Conservation (phyloP, 2,113 vertebrate species). For the Nannospalax galili region DNA sequence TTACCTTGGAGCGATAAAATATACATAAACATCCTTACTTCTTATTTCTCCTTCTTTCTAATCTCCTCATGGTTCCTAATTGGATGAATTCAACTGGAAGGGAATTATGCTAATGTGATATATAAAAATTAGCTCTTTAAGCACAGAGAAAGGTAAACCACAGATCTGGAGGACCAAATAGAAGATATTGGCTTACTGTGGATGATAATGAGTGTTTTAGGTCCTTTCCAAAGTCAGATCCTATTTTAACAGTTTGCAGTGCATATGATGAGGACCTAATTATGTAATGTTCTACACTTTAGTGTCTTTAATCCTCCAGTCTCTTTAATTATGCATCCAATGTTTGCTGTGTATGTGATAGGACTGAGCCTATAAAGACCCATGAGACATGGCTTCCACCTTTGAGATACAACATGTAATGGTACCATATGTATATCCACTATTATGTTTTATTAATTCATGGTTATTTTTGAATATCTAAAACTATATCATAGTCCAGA, state of each 20-base stretch:
- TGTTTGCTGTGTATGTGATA: not conserved
- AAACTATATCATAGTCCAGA: not conserved
- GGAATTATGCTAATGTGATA: not conserved
- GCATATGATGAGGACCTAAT: not conserved
- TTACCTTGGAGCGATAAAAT: not conserved
- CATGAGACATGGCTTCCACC: not conserved
- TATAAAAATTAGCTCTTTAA: not conserved
- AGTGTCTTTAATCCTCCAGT: not conserved
- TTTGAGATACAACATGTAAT: slow-evolving; percentile 2
- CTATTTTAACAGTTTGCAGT: not conserved
- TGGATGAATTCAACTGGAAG: not conserved
- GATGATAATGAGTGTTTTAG: not conserved
- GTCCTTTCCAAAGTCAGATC: not conserved
- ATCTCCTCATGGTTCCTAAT: not conserved
- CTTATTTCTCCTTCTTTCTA: not conserved
- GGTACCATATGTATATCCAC: not conserved
- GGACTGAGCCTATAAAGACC: not conserved
- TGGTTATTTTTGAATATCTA: not conserved
- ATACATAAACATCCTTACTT: not conserved
- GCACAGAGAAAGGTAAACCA: not conserved
- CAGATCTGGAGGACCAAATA: not conserved
- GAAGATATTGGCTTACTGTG: not conserved
- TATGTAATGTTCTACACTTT: not conserved
- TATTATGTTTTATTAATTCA: not conserved
- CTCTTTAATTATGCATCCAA: not conserved